phyloP scores from a whole-genome alignment of 2,888 invertebrate species.

The Alloscopus bannaensis region DNA sequence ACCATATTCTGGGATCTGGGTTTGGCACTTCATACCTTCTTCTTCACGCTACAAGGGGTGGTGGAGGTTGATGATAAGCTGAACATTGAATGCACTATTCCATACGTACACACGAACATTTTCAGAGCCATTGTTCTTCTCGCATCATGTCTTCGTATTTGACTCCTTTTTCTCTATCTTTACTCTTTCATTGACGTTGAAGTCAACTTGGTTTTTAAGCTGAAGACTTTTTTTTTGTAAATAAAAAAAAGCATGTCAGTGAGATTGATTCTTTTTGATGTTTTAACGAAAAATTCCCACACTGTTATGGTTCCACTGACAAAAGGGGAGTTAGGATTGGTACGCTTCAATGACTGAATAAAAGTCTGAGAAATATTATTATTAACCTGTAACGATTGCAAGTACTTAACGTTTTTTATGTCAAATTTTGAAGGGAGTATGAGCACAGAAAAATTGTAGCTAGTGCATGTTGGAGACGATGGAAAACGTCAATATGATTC shows the following conservation, averaged over 20 bases:
- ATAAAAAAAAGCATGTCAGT: constrained; percentile 35
- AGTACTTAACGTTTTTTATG: too few species aligned
- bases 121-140: not conserved
- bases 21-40: constrained; percentile 15
- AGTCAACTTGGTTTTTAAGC: too few species aligned
- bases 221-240: not conserved
- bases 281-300: constrained; percentile 11
- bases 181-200: too few species aligned
- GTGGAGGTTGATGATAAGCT: not conserved
- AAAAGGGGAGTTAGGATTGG: constrained; percentile 4
- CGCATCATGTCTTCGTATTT: not conserved
- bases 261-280: constrained; percentile 8
- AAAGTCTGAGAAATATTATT: constrained; percentile 10
- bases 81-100: constrained; percentile 39
- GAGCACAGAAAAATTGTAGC: constrained; percentile 1
- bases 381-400: constrained; percentile 22
- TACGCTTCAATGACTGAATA: constrained; percentile 31
- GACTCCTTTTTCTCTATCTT: not conserved
- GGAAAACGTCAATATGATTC: constrained; percentile 37
- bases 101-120: constrained; percentile 15
- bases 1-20: constrained; percentile 13
- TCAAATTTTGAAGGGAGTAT: constrained; percentile 27
- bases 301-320: not conserved
- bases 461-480: too few species aligned
- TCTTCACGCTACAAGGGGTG: constrained; percentile 11